Percentiles rank a stretch among this genome's conserved stretches.
These are phyloP conservation scores for Suricata suricatta DNA, from an alignment of 2,113 vertebrate genomes.

Conservation along the genomic window DNA sequence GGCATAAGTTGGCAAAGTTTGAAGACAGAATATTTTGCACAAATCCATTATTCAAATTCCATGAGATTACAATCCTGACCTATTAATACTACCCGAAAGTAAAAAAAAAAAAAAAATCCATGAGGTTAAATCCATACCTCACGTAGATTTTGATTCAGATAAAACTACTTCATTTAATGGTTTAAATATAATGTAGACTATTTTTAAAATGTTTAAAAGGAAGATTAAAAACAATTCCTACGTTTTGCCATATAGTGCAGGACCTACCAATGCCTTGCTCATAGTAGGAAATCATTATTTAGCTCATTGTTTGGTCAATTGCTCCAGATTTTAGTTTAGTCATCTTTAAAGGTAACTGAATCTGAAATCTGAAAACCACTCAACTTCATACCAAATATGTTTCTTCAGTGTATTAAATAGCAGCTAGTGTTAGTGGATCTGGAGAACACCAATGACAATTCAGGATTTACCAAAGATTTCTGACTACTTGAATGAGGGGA, in stretches of 20 bases:
- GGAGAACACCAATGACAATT: background rate
- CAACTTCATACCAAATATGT: background rate
- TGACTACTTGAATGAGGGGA: background rate
- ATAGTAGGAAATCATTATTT: background rate
- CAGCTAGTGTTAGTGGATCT: background rate
- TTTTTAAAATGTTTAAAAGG: background rate
- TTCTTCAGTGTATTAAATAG: background rate
- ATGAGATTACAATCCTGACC: background rate
- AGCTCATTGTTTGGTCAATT: background rate
- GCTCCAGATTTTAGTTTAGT: background rate
- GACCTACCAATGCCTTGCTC: background rate
- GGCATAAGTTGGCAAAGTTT: background rate
- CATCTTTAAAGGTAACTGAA: background rate
- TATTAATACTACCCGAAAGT: background rate
- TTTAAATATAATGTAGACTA: background rate
- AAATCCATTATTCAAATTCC: background rate
- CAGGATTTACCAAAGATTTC: background rate
- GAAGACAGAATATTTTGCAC: background rate
- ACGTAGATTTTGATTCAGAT: background rate
- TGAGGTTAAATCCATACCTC: background rate
- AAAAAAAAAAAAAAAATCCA: background rate
- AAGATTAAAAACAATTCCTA: constrained; percentile 48
- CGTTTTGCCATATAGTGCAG: background rate
- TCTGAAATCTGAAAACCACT: background rate
- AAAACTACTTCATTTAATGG: background rate